Conservation (phyloP, 2,888 invertebrate genomes). For the Polyommatus iphigenia region DNA sequence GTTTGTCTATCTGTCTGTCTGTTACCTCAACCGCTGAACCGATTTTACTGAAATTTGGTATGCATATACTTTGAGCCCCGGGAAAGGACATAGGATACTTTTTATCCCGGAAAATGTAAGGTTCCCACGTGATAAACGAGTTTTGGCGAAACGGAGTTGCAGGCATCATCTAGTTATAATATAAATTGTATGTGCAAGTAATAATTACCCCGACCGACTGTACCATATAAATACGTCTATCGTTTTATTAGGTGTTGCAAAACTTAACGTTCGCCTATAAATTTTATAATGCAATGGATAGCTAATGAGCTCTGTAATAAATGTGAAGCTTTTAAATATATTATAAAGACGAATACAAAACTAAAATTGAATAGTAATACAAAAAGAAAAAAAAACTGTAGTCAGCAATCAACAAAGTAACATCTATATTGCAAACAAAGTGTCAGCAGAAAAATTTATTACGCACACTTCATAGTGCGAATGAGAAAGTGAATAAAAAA, state of each 20-base stretch:
- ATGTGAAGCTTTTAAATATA: not conserved
- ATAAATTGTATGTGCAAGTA: not conserved
- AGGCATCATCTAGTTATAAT: too few species aligned
- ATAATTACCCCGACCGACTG: not conserved
- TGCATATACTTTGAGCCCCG: too few species aligned
- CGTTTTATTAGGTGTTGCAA: constrained; percentile 8
- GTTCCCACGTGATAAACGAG: too few species aligned
- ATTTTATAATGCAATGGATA: constrained; percentile 29
- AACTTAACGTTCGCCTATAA: not conserved
- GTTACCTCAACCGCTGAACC: too few species aligned
- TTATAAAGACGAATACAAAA: not conserved
- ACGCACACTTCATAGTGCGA: constrained; percentile 21
- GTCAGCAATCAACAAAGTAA: not conserved
- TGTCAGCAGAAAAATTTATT: not conserved
- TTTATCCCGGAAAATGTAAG: too few species aligned
- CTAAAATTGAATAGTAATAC: not conserved
- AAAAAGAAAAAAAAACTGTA: not conserved
- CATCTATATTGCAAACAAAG: not conserved
- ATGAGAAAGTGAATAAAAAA: constrained; percentile 47
- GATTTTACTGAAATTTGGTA: too few species aligned
- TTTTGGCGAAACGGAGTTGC: too few species aligned
- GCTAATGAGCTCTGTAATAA: not conserved
- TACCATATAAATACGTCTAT: not conserved
- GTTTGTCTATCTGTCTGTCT: too few species aligned
- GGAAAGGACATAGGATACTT: too few species aligned